Evolutionary conservation across 2,888 invertebrate genomes (phyloP), one percentile per base, ranked within the genome.

Genomic region (Protodeltote pygarga): DNA sequence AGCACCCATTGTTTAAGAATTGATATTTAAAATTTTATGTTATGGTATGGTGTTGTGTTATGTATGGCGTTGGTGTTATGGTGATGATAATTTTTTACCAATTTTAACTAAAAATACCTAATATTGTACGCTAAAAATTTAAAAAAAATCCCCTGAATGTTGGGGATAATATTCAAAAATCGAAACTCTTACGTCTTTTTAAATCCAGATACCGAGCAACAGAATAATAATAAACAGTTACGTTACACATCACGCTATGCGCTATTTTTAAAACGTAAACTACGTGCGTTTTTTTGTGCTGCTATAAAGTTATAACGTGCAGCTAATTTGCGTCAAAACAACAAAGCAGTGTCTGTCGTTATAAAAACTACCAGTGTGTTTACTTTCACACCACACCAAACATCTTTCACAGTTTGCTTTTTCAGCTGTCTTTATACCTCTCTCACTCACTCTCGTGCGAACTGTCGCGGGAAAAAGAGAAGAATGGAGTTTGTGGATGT

Each of bases 301-400:
- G 31, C 34, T 42, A n/a, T n/a, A n/a, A n/a, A n/a, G n/a, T 32
- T 32, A 31, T 52, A 32, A 52, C 42, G 61, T 34, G 24, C 39
- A 50, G 35, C 44, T 57, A 57, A 70, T 66, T 48, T 54, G 46
- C 67, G 70, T 70, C 71, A 69, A 63, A 70, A 62, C 60, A 60
- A 53, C 46, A 55, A 57, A 66, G 50, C 55, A 49, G 42, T 35
- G 24, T 32, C 17, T 32, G 48, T 27, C 25, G 45, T 39, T 47
- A 42, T 39, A 67, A 58, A 70, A 71, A 67, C 50, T 32, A 53
- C 59, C 52, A 27, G 45, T 28, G 9, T 65, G 61, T 71, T 71
- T 71, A 73, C 71, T 71, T 70, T 71, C 57, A 42, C 73, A 35
- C 40, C 59, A 21, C 32, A 13, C 41, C 57, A 49, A 54, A 50